Conservation (phyloP, 2,113 vertebrate genomes). For the Nanorana parkeri region DNA sequence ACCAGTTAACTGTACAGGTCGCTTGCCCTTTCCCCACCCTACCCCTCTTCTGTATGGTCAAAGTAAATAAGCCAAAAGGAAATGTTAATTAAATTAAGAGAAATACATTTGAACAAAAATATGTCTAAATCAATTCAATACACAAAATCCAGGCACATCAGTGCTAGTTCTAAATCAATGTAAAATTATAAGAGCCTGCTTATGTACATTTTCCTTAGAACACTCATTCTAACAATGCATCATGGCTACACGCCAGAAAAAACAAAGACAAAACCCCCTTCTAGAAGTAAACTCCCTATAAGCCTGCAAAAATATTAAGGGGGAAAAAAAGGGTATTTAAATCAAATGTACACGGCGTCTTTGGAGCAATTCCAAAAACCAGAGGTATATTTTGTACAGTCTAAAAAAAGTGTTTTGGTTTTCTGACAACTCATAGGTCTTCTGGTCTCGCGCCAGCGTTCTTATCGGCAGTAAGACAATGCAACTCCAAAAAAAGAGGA, state of each 20-base stretch:
- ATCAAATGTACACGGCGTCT: slow-evolving; percentile 37
- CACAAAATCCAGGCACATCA: slow-evolving; percentile 69
- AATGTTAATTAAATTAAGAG: slow-evolving; percentile 75
- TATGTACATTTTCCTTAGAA: slow-evolving; percentile 52
- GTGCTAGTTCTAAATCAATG: slow-evolving; percentile 72
- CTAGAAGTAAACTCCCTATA: slow-evolving; percentile 41
- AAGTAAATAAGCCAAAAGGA: slow-evolving; percentile 51
- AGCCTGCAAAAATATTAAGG: slow-evolving; percentile 45
- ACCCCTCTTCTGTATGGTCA: not conserved
- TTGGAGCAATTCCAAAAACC: slow-evolving; percentile 27
- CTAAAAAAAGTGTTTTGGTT: slow-evolving; percentile 56
- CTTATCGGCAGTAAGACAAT: not conserved
- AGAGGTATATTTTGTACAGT: slow-evolving; percentile 55
- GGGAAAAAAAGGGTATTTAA: slow-evolving; percentile 63
- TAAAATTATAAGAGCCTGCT: slow-evolving; percentile 64
- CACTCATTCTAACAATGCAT: slow-evolving; percentile 62
- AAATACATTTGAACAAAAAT: slow-evolving; percentile 72
- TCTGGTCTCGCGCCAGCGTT: slow-evolving; percentile 68
- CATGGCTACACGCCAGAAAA: slow-evolving; percentile 43
- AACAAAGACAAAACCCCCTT: slow-evolving; percentile 44
- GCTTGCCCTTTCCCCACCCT: not conserved
- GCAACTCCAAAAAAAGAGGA: not conserved
- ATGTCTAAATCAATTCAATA: slow-evolving; percentile 66
- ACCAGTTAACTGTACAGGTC: not conserved
- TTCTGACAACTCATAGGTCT: slow-evolving; percentile 72